Evolutionary conservation across 2,113 vertebrate genomes (phyloP).

Genomic region (Chionodraco myersi): DNA sequence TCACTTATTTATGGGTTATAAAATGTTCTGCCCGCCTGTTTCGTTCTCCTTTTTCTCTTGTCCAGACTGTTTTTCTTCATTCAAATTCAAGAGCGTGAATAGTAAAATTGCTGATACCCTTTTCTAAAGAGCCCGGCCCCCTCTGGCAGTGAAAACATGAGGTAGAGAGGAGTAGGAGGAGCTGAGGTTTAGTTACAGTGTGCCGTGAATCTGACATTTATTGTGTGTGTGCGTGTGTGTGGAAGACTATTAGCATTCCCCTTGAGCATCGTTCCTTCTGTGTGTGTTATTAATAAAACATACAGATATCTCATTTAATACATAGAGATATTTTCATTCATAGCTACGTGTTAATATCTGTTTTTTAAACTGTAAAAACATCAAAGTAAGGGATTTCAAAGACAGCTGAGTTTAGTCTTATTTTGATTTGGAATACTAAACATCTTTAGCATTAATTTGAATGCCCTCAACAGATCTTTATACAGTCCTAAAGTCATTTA

Average conservation of each 20-base stretch:
- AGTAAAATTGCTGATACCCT: slow-evolving; percentile 15
- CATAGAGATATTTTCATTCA: slow-evolving; percentile 54
- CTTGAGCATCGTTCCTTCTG: slow-evolving; percentile 55
- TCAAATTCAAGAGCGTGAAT: slow-evolving; percentile 25
- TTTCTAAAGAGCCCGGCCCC: not conserved
- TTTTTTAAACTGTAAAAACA: not conserved
- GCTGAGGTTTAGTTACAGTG: slow-evolving; percentile 60
- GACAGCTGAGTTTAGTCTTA: not conserved
- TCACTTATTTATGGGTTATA: slow-evolving; percentile 71
- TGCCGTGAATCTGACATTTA: slow-evolving; percentile 58
- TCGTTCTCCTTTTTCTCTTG: slow-evolving; percentile 1
- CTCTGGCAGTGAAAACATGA: slow-evolving; percentile 24
- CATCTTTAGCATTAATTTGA: not conserved
- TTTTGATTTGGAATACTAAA: not conserved
- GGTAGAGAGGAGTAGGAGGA: slow-evolving; percentile 32
- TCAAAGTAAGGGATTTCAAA: not conserved
- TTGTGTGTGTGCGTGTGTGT: slow-evolving; percentile 41
- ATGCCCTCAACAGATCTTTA: not conserved
- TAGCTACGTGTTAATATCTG: slow-evolving; percentile 22
- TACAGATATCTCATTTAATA: slow-evolving; percentile 59
- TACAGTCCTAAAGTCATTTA: not conserved
- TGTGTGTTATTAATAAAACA: slow-evolving; percentile 76
- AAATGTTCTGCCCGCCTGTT: slow-evolving; percentile 38
- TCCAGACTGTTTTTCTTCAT: not conserved
- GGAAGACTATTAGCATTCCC: slow-evolving; percentile 65